Percentiles rank a stretch among this genome's conserved stretches.
Conservation (phyloP, 2,888 invertebrate species). For the Gymnoscelis rufifasciata region DNA sequence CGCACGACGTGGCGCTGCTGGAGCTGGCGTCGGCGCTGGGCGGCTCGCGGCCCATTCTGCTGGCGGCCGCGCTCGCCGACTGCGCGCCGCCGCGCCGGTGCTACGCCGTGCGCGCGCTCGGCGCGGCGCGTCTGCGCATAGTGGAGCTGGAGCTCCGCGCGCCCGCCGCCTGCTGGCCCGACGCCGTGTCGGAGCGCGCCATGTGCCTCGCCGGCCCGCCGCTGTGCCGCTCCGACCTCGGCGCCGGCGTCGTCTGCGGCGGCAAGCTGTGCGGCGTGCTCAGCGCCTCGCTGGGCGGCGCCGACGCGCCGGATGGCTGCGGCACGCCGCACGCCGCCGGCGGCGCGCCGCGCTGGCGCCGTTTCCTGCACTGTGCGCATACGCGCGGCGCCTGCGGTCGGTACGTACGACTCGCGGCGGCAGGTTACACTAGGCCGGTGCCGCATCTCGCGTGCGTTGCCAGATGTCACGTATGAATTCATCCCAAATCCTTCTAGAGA, state of each 20-base stretch:
- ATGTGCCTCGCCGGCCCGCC: constrained; percentile 49
- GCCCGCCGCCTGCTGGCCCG: constrained; percentile 39
- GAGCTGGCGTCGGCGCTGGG: constrained; percentile 54
- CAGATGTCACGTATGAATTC: too few species aligned
- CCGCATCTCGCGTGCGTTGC: too few species aligned
- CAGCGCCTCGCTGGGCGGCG: constrained; percentile 4
- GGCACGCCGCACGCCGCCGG: constrained; percentile 32
- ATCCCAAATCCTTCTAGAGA: too few species aligned
- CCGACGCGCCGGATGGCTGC: constrained; percentile 2
- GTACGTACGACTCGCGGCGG: constrained; percentile 29
- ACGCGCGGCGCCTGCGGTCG: constrained; percentile 45
- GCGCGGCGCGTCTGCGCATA: constrained; percentile 31
- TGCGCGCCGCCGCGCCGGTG: constrained; percentile 40
- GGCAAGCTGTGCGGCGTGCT: constrained; percentile 18
- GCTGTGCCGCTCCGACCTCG: constrained; percentile 42
- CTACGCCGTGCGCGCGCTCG: constrained; percentile 41
- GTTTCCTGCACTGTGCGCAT: constrained; percentile 62
- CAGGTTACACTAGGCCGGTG: too few species aligned
- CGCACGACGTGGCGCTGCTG: constrained; percentile 48
- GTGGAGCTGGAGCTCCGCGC: constrained; percentile 37
- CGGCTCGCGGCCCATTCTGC: constrained; percentile 48
- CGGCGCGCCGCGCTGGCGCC: constrained; percentile 25
- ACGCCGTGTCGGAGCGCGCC: constrained; percentile 27
- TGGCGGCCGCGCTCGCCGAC: constrained; percentile 42
- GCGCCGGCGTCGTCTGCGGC: constrained; percentile 8